Conservation (phyloP, 2,888 invertebrate genomes). For the Cerceris ruficornis region DNA sequence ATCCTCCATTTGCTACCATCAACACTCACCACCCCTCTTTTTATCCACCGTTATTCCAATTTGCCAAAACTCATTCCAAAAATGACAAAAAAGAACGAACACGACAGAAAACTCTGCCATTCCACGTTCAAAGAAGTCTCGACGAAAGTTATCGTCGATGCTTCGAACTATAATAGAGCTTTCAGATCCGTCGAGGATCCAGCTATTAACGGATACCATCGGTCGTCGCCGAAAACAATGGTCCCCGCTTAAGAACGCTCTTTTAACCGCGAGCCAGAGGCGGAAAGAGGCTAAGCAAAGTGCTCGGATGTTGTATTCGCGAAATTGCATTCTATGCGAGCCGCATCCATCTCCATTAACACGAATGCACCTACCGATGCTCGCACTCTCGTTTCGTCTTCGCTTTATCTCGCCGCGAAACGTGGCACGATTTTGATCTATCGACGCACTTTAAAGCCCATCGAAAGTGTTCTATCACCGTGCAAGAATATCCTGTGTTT, state of each 20-base stretch:
- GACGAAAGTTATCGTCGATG: too few species aligned
- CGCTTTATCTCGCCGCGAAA: background rate
- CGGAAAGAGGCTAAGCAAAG: background rate
- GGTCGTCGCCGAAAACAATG: conserved; percentile 37
- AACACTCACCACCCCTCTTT: too few species aligned
- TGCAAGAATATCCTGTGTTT: background rate
- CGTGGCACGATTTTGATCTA: conserved; percentile 3
- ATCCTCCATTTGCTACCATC: too few species aligned
- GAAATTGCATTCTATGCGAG: conserved; percentile 5
- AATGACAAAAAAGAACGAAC: too few species aligned
- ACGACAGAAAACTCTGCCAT: too few species aligned
- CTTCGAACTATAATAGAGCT: conserved; percentile 10
- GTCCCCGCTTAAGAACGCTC: conserved; percentile 14
- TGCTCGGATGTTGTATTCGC: background rate
- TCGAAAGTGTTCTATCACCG: background rate
- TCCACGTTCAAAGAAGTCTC: too few species aligned
- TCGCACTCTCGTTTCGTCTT: background rate
- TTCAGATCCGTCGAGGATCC: conserved; percentile 18
- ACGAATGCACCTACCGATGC: background rate
- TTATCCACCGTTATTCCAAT: too few species aligned
- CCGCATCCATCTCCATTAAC: conserved; percentile 13
- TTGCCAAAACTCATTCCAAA: too few species aligned
- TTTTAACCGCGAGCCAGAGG: conserved; percentile 16
- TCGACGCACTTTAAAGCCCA: background rate
- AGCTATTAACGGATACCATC: conserved; percentile 28